These are phyloP conservation scores for Drosophila testacea DNA, from an alignment of 2,888 invertebrate genomes.

Conservation along the genomic window DNA sequence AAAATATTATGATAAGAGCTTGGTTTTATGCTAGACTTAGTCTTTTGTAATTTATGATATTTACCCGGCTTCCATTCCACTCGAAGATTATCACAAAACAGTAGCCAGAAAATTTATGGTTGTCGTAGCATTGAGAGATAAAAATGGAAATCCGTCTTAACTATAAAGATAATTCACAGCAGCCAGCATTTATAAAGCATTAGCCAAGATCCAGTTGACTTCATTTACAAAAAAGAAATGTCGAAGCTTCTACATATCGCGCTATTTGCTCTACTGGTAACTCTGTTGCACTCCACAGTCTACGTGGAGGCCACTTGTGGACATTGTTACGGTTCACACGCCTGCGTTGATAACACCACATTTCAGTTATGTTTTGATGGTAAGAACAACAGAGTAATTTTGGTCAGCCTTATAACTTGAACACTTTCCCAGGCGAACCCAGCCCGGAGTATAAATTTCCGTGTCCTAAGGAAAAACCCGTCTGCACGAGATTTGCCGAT, in stretches of 20 bases:
- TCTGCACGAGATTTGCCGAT: constrained; percentile 57
- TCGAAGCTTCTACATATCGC: constrained; percentile 27
- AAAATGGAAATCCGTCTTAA: constrained; percentile 2
- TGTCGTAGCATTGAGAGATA: constrained; percentile 69
- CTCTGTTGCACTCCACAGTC: constrained; percentile 18
- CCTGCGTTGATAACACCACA: constrained; percentile 59
- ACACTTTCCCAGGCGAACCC: constrained; percentile 37
- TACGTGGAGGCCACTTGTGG: constrained; percentile 65
- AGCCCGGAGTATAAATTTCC: constrained; percentile 13
- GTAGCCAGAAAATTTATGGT: constrained; percentile 57
- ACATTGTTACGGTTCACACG: constrained; percentile 59
- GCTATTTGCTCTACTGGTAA: constrained; percentile 38
- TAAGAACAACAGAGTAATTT: constrained; percentile 33
- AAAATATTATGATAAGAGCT: constrained; percentile 19
- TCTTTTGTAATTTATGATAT: constrained; percentile 15
- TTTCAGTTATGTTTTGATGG: constrained; percentile 68
- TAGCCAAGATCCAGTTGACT: constrained; percentile 5
- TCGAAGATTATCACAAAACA: constrained; percentile 26
- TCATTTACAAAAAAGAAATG: constrained; percentile 59
- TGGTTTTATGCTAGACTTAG: constrained; percentile 46
- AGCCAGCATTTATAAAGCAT: constrained; percentile 64
- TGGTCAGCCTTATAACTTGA: background rate
- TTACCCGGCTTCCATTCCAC: constrained; percentile 16
- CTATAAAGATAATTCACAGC: constrained; percentile 59
- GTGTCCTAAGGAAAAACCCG: constrained; percentile 51